Percentiles rank a stretch among this genome's conserved stretches.
Evolutionary conservation across 2,113 vertebrate species (phyloP).

Genomic region (Cathartes aura): DNA sequence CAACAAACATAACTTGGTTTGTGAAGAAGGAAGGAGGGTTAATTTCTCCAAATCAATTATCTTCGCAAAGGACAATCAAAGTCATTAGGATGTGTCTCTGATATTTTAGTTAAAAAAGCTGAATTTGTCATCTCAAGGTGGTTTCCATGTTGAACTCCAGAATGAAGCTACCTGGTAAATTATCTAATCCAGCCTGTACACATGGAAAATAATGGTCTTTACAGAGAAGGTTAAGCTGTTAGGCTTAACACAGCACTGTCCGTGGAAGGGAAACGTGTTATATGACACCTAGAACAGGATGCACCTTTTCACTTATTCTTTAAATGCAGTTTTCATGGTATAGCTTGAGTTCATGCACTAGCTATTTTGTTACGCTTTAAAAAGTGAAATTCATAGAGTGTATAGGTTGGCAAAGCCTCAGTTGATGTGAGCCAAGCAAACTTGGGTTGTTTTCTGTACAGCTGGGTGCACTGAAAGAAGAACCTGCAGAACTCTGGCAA

Average conservation of each 20-base stretch:
- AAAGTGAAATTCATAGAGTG: not conserved
- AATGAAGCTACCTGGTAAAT: not conserved
- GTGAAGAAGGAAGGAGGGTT: not conserved
- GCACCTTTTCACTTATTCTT: not conserved
- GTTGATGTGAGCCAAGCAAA: not conserved
- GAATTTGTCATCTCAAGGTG: not conserved
- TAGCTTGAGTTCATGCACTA: not conserved
- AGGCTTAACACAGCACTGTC: not conserved
- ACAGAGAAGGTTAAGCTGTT: not conserved
- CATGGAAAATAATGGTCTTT: not conserved
- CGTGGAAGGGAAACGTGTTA: not conserved
- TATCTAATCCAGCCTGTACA: not conserved
- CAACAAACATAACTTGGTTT: not conserved
- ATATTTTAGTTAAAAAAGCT: not conserved
- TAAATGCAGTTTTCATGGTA: not conserved
- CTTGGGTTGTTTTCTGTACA: conserved; percentile 1
- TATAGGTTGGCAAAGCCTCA: not conserved
- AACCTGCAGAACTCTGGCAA: conserved; percentile 22
- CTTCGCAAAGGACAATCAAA: not conserved
- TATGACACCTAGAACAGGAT: not conserved
- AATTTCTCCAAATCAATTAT: not conserved
- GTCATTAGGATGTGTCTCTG: not conserved
- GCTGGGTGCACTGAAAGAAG: not conserved
- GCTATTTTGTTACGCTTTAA: not conserved
- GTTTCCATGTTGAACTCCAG: not conserved